Conservation (phyloP, 2,113 vertebrate genomes). For the Sinocyclocheilus maitianheensis region DNA sequence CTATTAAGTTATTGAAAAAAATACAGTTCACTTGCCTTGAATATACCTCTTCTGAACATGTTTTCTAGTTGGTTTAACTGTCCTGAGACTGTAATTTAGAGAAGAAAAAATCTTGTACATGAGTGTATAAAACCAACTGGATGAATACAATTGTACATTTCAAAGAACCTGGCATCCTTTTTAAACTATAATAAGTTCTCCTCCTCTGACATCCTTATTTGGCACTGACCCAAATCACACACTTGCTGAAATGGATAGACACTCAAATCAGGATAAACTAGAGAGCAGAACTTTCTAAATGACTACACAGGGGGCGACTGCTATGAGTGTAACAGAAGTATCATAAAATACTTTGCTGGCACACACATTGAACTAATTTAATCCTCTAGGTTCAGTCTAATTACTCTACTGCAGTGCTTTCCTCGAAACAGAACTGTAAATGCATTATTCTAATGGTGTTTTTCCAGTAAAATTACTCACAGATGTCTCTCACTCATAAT, state of each 20-base stretch:
- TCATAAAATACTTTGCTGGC: background rate
- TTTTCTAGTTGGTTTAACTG: background rate
- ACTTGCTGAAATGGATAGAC: background rate
- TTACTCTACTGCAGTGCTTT: constrained; percentile 4
- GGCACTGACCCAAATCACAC: background rate
- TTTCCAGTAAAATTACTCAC: constrained; percentile 42
- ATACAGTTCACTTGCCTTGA: background rate
- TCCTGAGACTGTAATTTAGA: background rate
- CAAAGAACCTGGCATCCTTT: background rate
- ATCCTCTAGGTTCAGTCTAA: constrained; percentile 21
- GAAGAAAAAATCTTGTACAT: background rate
- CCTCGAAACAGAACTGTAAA: constrained; percentile 2
- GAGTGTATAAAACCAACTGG: background rate
- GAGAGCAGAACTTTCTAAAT: background rate
- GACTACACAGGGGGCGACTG: background rate
- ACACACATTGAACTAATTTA: background rate
- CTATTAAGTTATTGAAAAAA: background rate
- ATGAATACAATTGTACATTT: background rate
- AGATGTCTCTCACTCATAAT: constrained; percentile 44
- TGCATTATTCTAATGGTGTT: constrained; percentile 10
- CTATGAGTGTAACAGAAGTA: background rate
- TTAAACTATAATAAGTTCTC: background rate
- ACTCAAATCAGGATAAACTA: background rate
- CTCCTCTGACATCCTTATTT: background rate
- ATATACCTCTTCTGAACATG: background rate